Percentiles rank a stretch among this genome's conserved stretches.
These are phyloP conservation scores for Caenorhabditis sp. DNA, from an alignment of 2,888 invertebrate species.

Conservation along the genomic window DNA sequence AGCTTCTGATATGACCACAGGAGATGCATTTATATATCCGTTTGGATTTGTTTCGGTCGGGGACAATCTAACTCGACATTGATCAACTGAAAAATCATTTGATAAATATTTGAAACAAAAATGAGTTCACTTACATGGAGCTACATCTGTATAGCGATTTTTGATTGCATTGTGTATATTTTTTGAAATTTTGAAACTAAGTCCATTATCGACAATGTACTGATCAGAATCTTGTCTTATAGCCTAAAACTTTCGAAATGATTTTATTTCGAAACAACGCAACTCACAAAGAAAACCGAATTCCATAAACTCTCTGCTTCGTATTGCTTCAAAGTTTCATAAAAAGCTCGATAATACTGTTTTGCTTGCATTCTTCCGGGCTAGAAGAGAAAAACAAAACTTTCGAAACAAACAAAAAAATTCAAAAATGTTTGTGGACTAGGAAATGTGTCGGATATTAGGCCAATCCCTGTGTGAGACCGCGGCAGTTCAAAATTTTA, in stretches of 20 bases:
- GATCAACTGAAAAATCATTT: conserved; percentile 57
- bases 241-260: not conserved
- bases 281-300: not conserved
- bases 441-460: not conserved
- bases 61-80: conserved; percentile 53
- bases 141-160: conserved; percentile 63
- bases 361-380: not conserved
- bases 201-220: not conserved
- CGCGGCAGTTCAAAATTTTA: not conserved
- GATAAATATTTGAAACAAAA: not conserved
- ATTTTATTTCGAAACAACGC: not conserved
- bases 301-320: not conserved
- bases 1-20: conserved; percentile 48
- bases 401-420: not conserved
- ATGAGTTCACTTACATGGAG: conserved; percentile 55
- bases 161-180: conserved; percentile 54
- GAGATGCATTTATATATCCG: conserved; percentile 68
- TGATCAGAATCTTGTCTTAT: not conserved
- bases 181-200: not conserved
- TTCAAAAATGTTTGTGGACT: not conserved
- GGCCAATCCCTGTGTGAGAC: not conserved
- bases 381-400: no score
- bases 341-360: not conserved
- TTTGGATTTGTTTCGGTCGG: conserved; percentile 3
- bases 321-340: not conserved